These are phyloP conservation scores for Dipodomys stephensi DNA, from an alignment of 2,113 vertebrate species.

Conservation along the genomic window DNA sequence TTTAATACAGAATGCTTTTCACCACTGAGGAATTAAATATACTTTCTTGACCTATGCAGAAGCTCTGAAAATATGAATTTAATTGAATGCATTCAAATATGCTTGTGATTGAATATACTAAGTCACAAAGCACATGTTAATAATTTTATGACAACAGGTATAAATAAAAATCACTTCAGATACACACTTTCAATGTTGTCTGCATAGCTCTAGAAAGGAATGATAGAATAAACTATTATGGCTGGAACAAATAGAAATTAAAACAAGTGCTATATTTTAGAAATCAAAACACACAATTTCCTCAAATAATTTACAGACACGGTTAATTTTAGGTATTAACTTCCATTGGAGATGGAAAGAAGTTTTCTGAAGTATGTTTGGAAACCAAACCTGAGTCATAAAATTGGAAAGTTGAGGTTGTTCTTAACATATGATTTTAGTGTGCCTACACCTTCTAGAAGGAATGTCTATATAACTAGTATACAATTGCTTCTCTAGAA, in stretches of 20 bases:
- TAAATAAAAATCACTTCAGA: background rate
- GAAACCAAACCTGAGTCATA: background rate
- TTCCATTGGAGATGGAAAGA: background rate
- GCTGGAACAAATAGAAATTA: background rate
- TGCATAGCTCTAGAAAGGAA: background rate
- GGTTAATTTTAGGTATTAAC: background rate
- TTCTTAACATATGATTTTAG: background rate
- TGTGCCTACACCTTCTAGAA: background rate
- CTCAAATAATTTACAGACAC: background rate
- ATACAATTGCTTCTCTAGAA: background rate
- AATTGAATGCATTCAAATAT: slow-evolving; percentile 7
- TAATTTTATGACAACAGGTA: background rate
- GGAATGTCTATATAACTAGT: background rate
- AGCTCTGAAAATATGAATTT: background rate
- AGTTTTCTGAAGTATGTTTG: background rate
- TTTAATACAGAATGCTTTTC: background rate
- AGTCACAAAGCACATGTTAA: background rate
- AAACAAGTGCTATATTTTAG: background rate
- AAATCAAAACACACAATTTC: background rate
- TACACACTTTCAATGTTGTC: background rate
- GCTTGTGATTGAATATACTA: background rate
- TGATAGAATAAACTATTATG: background rate
- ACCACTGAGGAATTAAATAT: slow-evolving; percentile 24
- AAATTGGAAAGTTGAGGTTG: background rate
- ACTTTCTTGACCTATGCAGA: background rate